Evolutionary conservation across 2,888 invertebrate genomes (phyloP), one percentile per base, ranked within the genome.

Genomic region (Agrochola circellaris): DNA sequence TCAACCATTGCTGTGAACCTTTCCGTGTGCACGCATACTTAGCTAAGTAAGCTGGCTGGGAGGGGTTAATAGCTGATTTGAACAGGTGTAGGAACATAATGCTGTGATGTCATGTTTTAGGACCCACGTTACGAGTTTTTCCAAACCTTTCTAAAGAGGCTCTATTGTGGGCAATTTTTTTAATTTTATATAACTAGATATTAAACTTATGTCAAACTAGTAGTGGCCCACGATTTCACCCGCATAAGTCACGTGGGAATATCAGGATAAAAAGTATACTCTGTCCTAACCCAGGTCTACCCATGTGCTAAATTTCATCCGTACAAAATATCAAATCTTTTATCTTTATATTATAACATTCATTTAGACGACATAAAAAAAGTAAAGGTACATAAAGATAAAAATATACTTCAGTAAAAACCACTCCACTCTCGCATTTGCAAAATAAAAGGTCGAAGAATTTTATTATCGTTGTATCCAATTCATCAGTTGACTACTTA

Each of bases 1-100:
- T 69, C 72, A 62, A 61, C 67, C 45, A 54, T 71, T 64, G 61
- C 70, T 71, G 60, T 71, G 71, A 77, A 85, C 70, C 60, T 75
- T 71, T 71, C 73, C 70, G 75, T 77, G 72, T 73, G 5, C 65
- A 75, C 20, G 68, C 70, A 61, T 66, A 82, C 34, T 34, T 56
- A 83, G 48, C 15, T 65, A 13, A 42, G 65, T 62, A 60, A 56
- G 56, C 26, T 58, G 23, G 23, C 26, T 30, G 26, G 54, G 23
- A 42, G 30, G 48, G 34, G 38, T 20, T 71, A 71, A 60, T 62
- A 51, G 34, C n/a, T 26, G n/a, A 17, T 42, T 26, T 60, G 20
- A 15, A 30, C 20, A 62, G 26, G 26, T 48, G n/a, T 6, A 30
- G n/a, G 30, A 20, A 42, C 9, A 20, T n/a, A 51, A 48, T 20